A percentile compares a stretch with the other conserved stretches of the same genome.
phyloP scores from a whole-genome alignment of 1,140 invertebrate genomes.

The Macrosteles quadrilineatus region DNA sequence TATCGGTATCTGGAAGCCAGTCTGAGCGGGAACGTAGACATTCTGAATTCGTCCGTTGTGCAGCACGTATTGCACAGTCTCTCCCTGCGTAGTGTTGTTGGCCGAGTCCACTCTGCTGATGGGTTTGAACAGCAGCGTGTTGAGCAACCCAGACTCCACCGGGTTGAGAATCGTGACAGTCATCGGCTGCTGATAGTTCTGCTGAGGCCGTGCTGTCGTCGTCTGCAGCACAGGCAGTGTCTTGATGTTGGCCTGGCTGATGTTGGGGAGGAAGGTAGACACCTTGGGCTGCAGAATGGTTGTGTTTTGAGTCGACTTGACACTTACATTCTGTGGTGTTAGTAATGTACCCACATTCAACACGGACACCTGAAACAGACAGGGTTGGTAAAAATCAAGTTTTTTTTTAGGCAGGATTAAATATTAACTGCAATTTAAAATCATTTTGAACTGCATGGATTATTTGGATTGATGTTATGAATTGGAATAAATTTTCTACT shows the following conservation, averaged over 20 bases:
- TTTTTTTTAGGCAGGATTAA: too few relatives aligned
- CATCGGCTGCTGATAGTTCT: constrained; percentile 34
- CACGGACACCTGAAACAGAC: too few relatives aligned
- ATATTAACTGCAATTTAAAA: too few relatives aligned
- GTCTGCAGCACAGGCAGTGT: constrained; percentile 30
- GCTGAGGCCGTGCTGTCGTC: not conserved
- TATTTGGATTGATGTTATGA: too few relatives aligned
- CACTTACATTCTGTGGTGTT: not conserved
- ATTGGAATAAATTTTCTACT: too few relatives aligned
- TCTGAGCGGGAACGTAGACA: constrained; percentile 44
- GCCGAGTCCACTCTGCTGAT: constrained; percentile 44
- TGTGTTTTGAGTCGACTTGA: constrained; percentile 1
- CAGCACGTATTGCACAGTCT: constrained; percentile 41
- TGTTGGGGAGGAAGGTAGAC: constrained; percentile 16
- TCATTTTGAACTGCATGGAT: too few relatives aligned
- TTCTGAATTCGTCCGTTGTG: constrained; percentile 47
- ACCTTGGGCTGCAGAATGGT: constrained; percentile 33
- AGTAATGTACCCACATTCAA: not conserved
- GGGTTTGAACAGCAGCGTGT: constrained; percentile 34
- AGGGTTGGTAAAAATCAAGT: too few relatives aligned
- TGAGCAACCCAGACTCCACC: constrained; percentile 31
- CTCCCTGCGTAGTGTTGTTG: constrained; percentile 38
- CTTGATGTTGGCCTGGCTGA: constrained; percentile 22
- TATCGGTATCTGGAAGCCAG: constrained; percentile 52
- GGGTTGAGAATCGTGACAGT: constrained; percentile 39